Evolutionary conservation across 2,888 invertebrate genomes (phyloP).

Genomic region (Rhorus exstirpatorius): DNA sequence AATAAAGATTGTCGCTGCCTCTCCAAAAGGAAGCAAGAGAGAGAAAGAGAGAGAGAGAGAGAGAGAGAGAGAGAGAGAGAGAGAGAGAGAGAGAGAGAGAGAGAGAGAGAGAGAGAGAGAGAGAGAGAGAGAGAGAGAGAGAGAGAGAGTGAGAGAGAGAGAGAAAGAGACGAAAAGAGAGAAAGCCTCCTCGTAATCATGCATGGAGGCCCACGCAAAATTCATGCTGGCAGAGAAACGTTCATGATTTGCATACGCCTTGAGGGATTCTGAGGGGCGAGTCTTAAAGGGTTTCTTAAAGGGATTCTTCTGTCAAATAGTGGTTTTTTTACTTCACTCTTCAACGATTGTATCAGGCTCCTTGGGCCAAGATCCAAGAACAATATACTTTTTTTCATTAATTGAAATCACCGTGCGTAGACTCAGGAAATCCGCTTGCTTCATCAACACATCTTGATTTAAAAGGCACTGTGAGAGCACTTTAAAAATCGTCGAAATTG

Average conservation of each 20-base stretch:
- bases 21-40: background rate
- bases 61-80: background rate
- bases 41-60: background rate
- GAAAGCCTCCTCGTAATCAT: background rate
- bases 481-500: background rate
- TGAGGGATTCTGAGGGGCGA: slow-evolving; percentile 9
- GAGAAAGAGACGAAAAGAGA: background rate
- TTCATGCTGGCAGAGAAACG: slow-evolving; percentile 36
- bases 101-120: background rate
- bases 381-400: background rate
- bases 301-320: background rate
- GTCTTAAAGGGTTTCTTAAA: slow-evolving; percentile 42
- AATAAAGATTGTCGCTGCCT: slow-evolving; percentile 51
- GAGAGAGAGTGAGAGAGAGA: slow-evolving; percentile 9
- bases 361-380: background rate
- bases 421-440: background rate
- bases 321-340: background rate
- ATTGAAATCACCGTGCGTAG: background rate
- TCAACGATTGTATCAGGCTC: background rate
- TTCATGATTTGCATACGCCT: slow-evolving; percentile 51
- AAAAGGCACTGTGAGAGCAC: background rate
- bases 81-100: background rate
- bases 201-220: slow-evolving; percentile 41
- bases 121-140: background rate
- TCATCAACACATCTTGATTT: background rate